phyloP scores from a whole-genome alignment of 2,797 vertebrate genomes.

The Halcyon leucocephala region DNA sequence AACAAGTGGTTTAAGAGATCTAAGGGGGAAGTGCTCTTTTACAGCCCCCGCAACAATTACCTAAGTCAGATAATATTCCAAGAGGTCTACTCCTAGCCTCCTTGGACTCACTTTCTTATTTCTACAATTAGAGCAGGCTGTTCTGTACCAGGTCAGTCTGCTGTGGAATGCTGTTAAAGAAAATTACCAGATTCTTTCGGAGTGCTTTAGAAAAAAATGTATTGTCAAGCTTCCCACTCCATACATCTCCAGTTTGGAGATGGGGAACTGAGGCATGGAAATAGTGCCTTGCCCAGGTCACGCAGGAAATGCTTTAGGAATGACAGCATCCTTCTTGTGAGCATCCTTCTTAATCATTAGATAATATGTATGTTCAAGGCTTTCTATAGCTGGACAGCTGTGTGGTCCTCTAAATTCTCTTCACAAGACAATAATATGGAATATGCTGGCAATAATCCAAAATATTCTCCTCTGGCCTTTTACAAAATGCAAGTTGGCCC shows the following conservation, averaged over 20 bases:
- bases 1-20: neutral
- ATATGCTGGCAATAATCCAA: neutral
- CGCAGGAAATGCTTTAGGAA: conserved; percentile 1
- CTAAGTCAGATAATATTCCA: neutral
- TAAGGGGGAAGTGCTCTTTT: neutral
- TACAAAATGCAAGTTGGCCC: neutral
- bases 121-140: neutral
- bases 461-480: neutral
- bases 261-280: neutral
- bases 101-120: neutral
- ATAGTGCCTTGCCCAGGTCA: neutral
- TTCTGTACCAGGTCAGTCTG: neutral
- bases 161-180: neutral
- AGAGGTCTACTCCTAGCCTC: neutral
- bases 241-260: neutral
- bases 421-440: neutral
- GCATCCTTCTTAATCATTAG: no score
- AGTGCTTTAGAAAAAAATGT: neutral
- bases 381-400: neutral
- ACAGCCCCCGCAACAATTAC: neutral
- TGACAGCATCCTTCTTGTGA: neutral
- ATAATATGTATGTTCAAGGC: no score
- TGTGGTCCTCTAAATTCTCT: neutral
- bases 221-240: neutral
- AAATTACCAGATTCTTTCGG: fast-evolving